These are phyloP conservation scores for Hydra vulgaris DNA, from an alignment of 30 jellyfish, hydroid and myxozoan genomes.

Conservation along the genomic window DNA sequence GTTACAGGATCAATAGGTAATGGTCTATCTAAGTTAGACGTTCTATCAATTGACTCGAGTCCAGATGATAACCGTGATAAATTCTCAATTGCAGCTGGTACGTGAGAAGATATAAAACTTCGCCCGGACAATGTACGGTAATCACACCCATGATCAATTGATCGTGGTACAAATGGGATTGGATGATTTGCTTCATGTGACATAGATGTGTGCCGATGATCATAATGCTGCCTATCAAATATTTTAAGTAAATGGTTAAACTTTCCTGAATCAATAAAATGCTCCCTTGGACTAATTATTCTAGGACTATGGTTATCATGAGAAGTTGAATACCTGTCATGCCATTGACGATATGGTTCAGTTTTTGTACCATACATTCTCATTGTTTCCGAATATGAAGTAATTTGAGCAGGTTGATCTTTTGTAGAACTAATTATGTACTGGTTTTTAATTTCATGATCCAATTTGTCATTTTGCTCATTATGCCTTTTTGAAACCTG, in stretches of 20 bases:
- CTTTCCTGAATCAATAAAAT: neutral
- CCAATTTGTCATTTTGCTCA: conserved; percentile 13
- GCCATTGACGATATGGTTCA: neutral
- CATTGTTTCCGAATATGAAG: conserved; percentile 62
- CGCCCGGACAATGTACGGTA: conserved; percentile 8
- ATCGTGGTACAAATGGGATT: conserved; percentile 20
- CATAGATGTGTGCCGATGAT: conserved; percentile 7
- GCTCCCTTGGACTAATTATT: conserved; percentile 28
- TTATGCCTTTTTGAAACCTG: neutral
- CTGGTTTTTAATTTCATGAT: conserved; percentile 15
- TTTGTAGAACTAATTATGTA: conserved; percentile 17
- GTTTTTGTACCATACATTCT: neutral
- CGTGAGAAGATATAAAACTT: conserved; percentile 10
- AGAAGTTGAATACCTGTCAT: neutral
- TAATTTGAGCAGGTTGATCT: conserved; percentile 94
- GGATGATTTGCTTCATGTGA: conserved; percentile 40
- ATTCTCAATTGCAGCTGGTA: conserved; percentile 36
- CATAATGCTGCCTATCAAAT: conserved; percentile 12
- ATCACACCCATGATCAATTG: conserved; percentile 18
- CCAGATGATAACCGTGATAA: conserved; percentile 59
- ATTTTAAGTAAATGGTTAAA: neutral
- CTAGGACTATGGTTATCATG: conserved; percentile 23
- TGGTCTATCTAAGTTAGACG: conserved; percentile 21
- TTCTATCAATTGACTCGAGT: conserved; percentile 1
- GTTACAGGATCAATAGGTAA: conserved; percentile 66